Percentiles rank a stretch among this genome's conserved stretches.
Evolutionary conservation across 1,140 invertebrate genomes (phyloP).

Genomic region (Scaptomyza graminum): DNA sequence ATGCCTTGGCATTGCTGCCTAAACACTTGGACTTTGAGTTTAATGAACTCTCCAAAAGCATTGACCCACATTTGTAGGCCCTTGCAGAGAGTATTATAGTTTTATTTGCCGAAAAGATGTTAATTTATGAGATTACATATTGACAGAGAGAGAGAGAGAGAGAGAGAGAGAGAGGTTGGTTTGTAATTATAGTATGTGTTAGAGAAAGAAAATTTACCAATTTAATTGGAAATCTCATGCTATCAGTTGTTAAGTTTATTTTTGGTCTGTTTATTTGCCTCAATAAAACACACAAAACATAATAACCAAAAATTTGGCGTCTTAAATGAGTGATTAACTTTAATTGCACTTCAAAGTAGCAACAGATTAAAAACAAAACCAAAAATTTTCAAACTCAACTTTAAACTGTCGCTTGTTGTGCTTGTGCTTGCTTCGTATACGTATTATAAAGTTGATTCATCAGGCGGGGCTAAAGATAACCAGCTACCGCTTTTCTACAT

Average conservation of each 20-base stretch:
- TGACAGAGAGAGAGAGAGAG: background rate
- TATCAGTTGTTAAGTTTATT: slow-evolving; percentile 63
- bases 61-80: slow-evolving; percentile 32
- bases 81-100: no score
- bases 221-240: slow-evolving; percentile 48
- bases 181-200: background rate
- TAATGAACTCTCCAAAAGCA: slow-evolving; percentile 31
- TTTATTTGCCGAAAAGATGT: slow-evolving; percentile 18
- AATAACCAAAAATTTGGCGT: slow-evolving; percentile 59
- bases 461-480: slow-evolving; percentile 30
- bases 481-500: slow-evolving; percentile 66
- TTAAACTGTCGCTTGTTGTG: slow-evolving; percentile 57
- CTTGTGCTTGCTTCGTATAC: background rate
- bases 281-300: slow-evolving; percentile 60
- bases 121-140: background rate
- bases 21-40: slow-evolving; percentile 19
- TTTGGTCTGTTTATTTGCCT: slow-evolving; percentile 3
- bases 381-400: slow-evolving; percentile 36
- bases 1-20: slow-evolving; percentile 34
- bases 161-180: background rate
- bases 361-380: slow-evolving; percentile 43
- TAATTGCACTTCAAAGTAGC: background rate
- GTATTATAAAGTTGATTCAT: slow-evolving; percentile 59
- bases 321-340: slow-evolving; percentile 29
- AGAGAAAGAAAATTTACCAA: slow-evolving; percentile 28